Conservation (phyloP, 1,140 invertebrate species). For the Panulirus ornatus region DNA sequence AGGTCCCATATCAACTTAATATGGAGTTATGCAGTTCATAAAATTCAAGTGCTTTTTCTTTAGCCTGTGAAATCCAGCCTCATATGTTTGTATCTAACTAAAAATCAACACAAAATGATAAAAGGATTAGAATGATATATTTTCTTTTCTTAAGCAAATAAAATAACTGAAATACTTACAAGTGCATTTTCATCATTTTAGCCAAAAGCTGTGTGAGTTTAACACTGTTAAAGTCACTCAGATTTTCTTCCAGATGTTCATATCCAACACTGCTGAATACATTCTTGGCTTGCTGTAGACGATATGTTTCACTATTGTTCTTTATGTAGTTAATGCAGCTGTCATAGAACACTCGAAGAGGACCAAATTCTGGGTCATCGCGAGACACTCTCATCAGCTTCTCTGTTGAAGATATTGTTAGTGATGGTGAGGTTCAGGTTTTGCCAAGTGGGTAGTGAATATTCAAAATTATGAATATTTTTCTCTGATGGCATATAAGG, state of each 20-base stretch:
- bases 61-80: too few species aligned
- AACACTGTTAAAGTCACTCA: too few species aligned
- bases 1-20: too few species aligned
- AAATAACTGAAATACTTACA: constrained; percentile 58
- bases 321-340: constrained; percentile 3
- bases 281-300: neutral
- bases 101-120: too few species aligned
- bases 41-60: too few species aligned
- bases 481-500: neutral
- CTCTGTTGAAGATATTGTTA: neutral
- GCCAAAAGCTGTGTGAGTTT: constrained; percentile 28
- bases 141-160: too few species aligned
- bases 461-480: too few species aligned
- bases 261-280: neutral
- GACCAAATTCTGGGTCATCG: constrained; percentile 3
- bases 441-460: too few species aligned
- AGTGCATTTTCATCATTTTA: constrained; percentile 64
- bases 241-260: too few species aligned
- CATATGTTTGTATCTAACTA: too few species aligned
- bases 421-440: neutral
- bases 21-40: too few species aligned
- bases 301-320: constrained; percentile 14
- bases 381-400: neutral
- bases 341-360: constrained; percentile 7
- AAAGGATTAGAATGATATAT: too few species aligned